A percentile compares a stretch with the other conserved stretches of the same genome.
Evolutionary conservation across 1,140 invertebrate species (phyloP).

Genomic region (Latrodectus geometricus): DNA sequence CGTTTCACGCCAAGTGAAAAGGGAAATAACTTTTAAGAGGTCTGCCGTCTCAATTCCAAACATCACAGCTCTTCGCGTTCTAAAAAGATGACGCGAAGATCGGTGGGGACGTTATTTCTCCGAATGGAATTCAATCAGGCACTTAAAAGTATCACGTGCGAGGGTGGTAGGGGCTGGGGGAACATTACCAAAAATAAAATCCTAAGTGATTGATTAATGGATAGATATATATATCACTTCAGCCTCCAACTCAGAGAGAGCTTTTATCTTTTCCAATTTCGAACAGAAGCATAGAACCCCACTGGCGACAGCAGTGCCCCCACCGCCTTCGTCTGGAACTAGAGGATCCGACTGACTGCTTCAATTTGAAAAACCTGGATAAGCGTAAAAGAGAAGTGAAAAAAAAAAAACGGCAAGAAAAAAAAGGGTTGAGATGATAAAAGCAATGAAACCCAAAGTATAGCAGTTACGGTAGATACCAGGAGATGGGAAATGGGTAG

Average conservation of each 20-base stretch:
- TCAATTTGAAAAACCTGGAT: conserved; percentile 52
- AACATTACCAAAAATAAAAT: conserved; percentile 46
- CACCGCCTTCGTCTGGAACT: conserved; percentile 26
- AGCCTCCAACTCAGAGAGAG: conserved; percentile 23
- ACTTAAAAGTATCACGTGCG: conserved; percentile 50
- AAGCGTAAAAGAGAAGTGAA: conserved; percentile 17
- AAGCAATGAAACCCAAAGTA: conserved; percentile 42
- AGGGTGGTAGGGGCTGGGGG: background rate
- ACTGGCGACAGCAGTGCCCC: conserved; percentile 15
- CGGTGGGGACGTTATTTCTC: conserved; percentile 1
- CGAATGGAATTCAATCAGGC: conserved; percentile 46
- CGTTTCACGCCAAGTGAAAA: conserved; percentile 31
- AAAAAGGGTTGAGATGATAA: conserved; percentile 25
- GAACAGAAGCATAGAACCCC: background rate
- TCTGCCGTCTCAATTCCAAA: conserved; percentile 18
- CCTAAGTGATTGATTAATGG: conserved; percentile 60
- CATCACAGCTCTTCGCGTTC: conserved; percentile 26
- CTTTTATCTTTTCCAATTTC: conserved; percentile 58
- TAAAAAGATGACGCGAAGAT: conserved; percentile 17
- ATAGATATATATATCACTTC: conserved; percentile 29
- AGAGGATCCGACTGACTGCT: conserved; percentile 45
- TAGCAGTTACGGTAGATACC: conserved; percentile 13
- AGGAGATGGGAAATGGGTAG: background rate
- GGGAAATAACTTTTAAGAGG: conserved; percentile 41
- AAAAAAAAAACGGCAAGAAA: conserved; percentile 2